These are phyloP conservation scores for Nibea coibor DNA, from an alignment of 2,113 vertebrate species.

Conservation along the genomic window DNA sequence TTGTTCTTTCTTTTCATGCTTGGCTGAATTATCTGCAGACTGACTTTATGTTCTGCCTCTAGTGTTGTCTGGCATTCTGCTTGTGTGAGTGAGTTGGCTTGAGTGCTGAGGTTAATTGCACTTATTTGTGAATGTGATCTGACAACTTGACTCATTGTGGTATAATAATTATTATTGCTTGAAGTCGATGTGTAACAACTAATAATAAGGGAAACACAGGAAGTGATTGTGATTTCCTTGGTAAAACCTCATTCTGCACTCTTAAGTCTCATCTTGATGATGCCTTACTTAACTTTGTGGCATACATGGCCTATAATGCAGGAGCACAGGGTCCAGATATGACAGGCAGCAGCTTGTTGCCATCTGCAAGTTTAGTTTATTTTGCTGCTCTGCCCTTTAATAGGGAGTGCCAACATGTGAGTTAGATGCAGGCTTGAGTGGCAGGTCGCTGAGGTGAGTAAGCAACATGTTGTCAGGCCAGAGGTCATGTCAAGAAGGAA, in stretches of 20 bases:
- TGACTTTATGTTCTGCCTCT: background rate
- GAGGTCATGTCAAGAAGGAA: conserved; percentile 32
- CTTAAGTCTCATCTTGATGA: background rate
- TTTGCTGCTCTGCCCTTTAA: conserved; percentile 13
- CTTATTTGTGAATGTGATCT: conserved; percentile 36
- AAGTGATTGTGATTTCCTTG: background rate
- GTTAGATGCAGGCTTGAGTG: conserved; percentile 7
- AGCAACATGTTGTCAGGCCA: conserved; percentile 40
- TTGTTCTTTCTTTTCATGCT: conserved; percentile 16
- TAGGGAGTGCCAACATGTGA: conserved; percentile 32
- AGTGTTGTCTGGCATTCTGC: conserved; percentile 32
- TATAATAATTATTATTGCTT: background rate
- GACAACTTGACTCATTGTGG: background rate
- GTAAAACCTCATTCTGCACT: background rate
- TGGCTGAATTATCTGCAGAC: conserved; percentile 38
- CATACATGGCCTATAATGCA: background rate
- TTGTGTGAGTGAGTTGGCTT: background rate
- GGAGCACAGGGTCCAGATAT: background rate
- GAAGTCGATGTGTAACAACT: conserved; percentile 7
- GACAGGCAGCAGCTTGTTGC: conserved; percentile 30
- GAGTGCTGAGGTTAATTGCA: conserved; percentile 14
- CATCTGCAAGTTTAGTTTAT: conserved; percentile 19
- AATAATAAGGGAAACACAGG: background rate
- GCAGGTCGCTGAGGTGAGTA: conserved; percentile 6
- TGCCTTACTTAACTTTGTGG: background rate